These are phyloP conservation scores for Ophion slaviceki DNA, from an alignment of 2,888 invertebrate species.

Conservation along the genomic window DNA sequence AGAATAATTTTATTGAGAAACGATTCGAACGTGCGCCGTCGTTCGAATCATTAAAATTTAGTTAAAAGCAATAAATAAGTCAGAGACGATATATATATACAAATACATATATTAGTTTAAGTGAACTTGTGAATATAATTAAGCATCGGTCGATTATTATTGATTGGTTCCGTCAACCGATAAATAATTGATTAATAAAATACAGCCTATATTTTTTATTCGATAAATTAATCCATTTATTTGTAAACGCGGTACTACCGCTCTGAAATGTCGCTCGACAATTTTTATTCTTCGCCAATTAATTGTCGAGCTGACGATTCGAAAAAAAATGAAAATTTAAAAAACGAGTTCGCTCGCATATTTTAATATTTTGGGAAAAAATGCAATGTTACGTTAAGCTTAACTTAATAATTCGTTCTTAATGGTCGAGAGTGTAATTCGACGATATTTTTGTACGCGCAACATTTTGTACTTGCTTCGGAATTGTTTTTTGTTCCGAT, in stretches of 20 bases:
- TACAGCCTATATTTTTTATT: not conserved
- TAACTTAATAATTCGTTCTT: slow-evolving; percentile 51
- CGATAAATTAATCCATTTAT: not conserved
- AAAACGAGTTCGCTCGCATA: not conserved
- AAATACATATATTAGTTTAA: not conserved
- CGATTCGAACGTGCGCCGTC: slow-evolving; percentile 29
- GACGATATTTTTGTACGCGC: not conserved
- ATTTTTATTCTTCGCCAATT: not conserved
- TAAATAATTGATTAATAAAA: not conserved
- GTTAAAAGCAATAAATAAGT: slow-evolving; percentile 42
- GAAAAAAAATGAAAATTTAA: slow-evolving; percentile 10
- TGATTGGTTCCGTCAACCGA: not conserved
- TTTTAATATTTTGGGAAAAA: slow-evolving; percentile 64
- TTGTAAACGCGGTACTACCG: not conserved
- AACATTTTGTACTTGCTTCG: not conserved
- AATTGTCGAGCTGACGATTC: slow-evolving; percentile 5
- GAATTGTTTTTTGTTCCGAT: not conserved
- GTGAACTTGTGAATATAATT: not conserved
- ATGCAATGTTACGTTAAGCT: slow-evolving; percentile 70
- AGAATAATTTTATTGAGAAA: slow-evolving; percentile 62
- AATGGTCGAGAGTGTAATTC: slow-evolving; percentile 31
- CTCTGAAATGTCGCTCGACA: not conserved
- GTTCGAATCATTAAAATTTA: slow-evolving; percentile 49
- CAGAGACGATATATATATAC: slow-evolving; percentile 20
- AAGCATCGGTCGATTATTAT: not conserved